Percentiles rank a stretch among this genome's conserved stretches.
These are phyloP conservation scores for Trogon surrucura DNA, from an alignment of 2,113 vertebrate genomes.

Conservation along the genomic window DNA sequence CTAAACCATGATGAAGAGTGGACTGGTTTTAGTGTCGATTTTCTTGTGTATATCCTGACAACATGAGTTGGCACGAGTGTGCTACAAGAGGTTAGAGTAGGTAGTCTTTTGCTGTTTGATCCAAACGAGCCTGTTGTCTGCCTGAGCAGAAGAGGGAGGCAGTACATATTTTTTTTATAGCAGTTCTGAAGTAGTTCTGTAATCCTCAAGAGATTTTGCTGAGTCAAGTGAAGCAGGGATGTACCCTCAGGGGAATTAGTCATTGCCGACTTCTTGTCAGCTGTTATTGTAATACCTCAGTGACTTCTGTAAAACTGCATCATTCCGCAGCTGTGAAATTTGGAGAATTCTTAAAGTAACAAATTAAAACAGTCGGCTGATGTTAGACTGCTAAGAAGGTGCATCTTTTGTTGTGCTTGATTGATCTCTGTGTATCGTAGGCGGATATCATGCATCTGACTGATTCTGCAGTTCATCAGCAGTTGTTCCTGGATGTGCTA, in stretches of 20 bases:
- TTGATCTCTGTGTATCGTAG: slow-evolving; percentile 61
- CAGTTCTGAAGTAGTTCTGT: neutral
- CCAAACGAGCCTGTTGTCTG: neutral
- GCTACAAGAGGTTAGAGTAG: neutral
- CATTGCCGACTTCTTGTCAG: neutral
- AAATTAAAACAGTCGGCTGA: neutral
- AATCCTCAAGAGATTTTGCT: neutral
- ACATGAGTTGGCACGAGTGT: neutral
- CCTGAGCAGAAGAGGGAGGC: neutral
- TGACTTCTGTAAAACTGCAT: neutral
- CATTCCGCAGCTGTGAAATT: neutral
- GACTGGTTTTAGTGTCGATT: rapidly evolving
- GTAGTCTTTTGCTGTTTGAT: neutral
- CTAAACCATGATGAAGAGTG: neutral
- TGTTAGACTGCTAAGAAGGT: neutral
- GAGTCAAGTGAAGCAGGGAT: neutral
- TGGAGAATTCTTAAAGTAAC: neutral
- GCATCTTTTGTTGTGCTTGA: neutral
- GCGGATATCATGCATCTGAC: slow-evolving; percentile 90
- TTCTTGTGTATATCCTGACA: neutral
- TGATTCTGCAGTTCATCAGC: slow-evolving; percentile 80
- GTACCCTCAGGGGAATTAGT: neutral
- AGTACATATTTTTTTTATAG: neutral
- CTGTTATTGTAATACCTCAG: neutral
- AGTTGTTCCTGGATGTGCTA: slow-evolving; percentile 92